Conservation (phyloP, 53 echinoderm and acorn worm species). For the Henricia sp. region DNA sequence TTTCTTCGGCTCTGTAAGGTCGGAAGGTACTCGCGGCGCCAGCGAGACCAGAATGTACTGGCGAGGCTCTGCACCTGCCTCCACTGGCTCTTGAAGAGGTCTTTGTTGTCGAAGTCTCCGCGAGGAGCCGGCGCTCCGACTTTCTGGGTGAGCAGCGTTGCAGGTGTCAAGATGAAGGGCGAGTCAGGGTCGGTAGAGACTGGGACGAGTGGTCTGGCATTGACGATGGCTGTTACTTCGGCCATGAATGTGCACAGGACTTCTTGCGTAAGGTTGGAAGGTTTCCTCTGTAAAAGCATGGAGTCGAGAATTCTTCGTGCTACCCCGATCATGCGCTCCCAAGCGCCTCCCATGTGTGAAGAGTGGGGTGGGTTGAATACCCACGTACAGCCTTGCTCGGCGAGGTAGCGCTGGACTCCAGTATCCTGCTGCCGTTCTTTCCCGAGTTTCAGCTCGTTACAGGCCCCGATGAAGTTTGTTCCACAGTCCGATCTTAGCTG, state of each 20-base stretch:
- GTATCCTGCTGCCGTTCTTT: slow-evolving; percentile 17
- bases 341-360: slow-evolving; percentile 47
- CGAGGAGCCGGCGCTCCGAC: slow-evolving; percentile 6
- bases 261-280: slow-evolving; percentile 40
- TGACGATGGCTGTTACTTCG: slow-evolving; percentile 63
- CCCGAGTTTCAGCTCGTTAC: slow-evolving; percentile 45
- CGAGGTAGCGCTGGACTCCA: background rate
- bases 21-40: slow-evolving; percentile 35
- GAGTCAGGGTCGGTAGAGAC: slow-evolving; percentile 53
- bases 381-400: slow-evolving; percentile 29
- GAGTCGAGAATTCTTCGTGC: slow-evolving; percentile 20
- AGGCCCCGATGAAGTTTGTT: slow-evolving; percentile 68
- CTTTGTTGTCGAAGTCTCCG: slow-evolving; percentile 3
- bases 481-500: slow-evolving; percentile 60
- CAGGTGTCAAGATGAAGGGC: slow-evolving; percentile 48
- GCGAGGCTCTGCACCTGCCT: slow-evolving; percentile 57
- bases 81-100: slow-evolving; percentile 51
- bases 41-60: slow-evolving; percentile 49
- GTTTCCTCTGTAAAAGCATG: slow-evolving; percentile 26
- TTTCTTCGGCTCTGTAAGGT: slow-evolving; percentile 33
- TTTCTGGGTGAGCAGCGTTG: slow-evolving; percentile 60
- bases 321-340: slow-evolving; percentile 41
- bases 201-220: slow-evolving; percentile 64
- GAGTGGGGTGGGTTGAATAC: slow-evolving; percentile 40
- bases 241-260: slow-evolving; percentile 65